phyloP scores from a whole-genome alignment of 2,797 vertebrate genomes.

The Gallinago solitaria region DNA sequence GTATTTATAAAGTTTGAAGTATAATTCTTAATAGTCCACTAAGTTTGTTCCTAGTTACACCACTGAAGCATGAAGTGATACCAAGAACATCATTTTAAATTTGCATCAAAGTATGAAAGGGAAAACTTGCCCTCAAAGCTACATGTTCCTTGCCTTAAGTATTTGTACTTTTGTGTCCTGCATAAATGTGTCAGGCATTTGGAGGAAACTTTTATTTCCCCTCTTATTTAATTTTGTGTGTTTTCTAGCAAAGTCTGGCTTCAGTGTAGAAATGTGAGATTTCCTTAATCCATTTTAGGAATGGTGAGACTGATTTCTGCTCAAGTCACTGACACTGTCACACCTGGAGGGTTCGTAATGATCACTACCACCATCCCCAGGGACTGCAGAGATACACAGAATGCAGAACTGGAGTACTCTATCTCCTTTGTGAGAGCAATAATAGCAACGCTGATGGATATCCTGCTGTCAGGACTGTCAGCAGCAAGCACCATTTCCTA shows the following conservation, averaged over 20 bases:
- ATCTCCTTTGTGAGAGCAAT: background rate
- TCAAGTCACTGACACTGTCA: background rate
- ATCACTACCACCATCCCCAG: background rate
- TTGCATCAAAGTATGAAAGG: background rate
- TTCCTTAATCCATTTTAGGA: background rate
- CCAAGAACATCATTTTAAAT: background rate
- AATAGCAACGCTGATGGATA: background rate
- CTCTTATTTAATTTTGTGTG: background rate
- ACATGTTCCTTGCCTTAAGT: rapidly evolving
- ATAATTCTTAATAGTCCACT: background rate
- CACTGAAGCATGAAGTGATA: background rate
- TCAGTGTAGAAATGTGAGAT: background rate
- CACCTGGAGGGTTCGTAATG: background rate
- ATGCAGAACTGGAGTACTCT: background rate
- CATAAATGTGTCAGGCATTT: background rate
- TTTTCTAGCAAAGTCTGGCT: background rate
- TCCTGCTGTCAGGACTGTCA: background rate
- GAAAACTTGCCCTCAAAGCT: background rate
- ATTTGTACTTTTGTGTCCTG: background rate
- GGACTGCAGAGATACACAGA: background rate
- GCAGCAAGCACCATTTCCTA: background rate
- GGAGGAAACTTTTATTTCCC: background rate
- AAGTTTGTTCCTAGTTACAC: background rate
- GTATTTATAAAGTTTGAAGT: background rate
- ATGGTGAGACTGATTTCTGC: rapidly evolving